Percentiles rank a stretch among this genome's conserved stretches.
Conservation (phyloP, 2,797 vertebrate species). For the Potorous gilbertii region DNA sequence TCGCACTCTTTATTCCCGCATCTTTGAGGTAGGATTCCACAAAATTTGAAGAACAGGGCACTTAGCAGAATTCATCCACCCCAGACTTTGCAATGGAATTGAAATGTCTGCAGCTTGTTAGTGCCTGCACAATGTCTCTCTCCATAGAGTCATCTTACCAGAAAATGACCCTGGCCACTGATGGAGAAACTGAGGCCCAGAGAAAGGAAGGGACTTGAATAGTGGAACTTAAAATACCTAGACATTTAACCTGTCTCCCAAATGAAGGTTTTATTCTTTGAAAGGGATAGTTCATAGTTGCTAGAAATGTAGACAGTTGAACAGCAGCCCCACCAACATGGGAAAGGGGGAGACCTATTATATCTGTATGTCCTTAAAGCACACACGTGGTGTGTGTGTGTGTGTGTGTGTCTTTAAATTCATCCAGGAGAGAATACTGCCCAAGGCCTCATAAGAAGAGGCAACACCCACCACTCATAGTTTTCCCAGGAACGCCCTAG, state of each 20-base stretch:
- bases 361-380: neutral
- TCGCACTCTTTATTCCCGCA: neutral
- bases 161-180: neutral
- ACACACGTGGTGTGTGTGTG: conserved; percentile 53
- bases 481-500: conserved; percentile 83
- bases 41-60: neutral
- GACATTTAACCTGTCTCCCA: neutral
- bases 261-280: neutral
- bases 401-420: conserved; percentile 73
- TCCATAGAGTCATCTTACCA: neutral
- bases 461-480: conserved; percentile 83
- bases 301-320: neutral
- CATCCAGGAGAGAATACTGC: conserved; percentile 71
- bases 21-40: neutral
- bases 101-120: neutral
- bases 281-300: neutral
- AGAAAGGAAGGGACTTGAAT: neutral
- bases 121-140: neutral
- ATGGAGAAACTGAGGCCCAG: neutral
- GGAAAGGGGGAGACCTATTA: neutral
- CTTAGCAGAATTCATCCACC: neutral
- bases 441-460: conserved; percentile 78
- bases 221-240: neutral
- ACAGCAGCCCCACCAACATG: neutral
- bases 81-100: neutral